Evolutionary conservation across 2,888 invertebrate species (phyloP).

Genomic region (Leucophenga montana): DNA sequence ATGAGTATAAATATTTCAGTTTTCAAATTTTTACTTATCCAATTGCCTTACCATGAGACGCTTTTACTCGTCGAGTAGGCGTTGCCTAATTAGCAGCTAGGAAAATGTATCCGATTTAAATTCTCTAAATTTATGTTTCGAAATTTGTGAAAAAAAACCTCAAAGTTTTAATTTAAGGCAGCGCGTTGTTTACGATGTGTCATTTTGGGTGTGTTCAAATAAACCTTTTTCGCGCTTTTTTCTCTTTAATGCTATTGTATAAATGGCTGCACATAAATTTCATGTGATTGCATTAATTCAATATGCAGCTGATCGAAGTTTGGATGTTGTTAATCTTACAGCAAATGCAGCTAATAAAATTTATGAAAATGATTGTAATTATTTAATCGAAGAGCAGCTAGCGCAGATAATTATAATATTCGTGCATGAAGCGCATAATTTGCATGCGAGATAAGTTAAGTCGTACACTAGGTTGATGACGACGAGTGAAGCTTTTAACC

Average conservation of each 20-base stretch:
- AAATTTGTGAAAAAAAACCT: not conserved
- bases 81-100: conserved; percentile 61
- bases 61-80: conserved; percentile 47
- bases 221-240: conserved; percentile 17
- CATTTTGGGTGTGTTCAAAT: conserved; percentile 7
- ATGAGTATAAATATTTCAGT: too few species aligned
- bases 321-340: too few species aligned
- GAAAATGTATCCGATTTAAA: conserved; percentile 65
- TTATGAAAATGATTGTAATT: conserved; percentile 20
- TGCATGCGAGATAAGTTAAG: conserved; percentile 42
- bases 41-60: not conserved
- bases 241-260: not conserved
- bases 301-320: too few species aligned
- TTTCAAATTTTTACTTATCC: too few species aligned
- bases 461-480: not conserved
- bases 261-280: conserved; percentile 18
- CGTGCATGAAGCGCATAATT: conserved; percentile 48
- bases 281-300: too few species aligned
- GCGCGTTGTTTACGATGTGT: conserved; percentile 28
- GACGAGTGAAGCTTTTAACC: conserved; percentile 39
- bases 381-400: conserved; percentile 14
- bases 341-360: too few species aligned
- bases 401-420: conserved; percentile 45
- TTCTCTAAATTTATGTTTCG: conserved; percentile 60
- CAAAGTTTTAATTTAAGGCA: too few species aligned